A percentile compares a stretch with the other conserved stretches of the same genome.
Conservation (phyloP, 2,797 vertebrate genomes). For the Okamejei kenojei region DNA sequence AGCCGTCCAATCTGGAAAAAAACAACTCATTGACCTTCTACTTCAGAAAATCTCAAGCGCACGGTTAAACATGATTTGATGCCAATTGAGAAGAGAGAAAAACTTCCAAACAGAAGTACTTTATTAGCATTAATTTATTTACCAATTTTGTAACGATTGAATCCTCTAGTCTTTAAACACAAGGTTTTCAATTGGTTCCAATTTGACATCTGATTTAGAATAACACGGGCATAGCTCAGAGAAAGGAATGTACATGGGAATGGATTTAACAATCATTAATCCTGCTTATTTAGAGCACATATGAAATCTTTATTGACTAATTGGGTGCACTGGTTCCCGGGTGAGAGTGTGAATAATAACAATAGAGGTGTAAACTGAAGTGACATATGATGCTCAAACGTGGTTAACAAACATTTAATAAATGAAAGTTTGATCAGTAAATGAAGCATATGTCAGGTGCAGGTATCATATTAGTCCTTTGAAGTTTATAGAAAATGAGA, state of each 20-base stretch:
- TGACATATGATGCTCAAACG: background rate
- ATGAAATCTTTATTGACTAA: background rate
- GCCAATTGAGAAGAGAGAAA: background rate
- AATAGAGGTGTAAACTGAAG: background rate
- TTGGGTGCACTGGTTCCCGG: background rate
- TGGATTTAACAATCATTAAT: constrained; percentile 15
- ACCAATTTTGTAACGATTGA: background rate
- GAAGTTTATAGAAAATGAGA: too few relatives aligned
- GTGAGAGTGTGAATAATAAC: background rate
- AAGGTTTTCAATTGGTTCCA: background rate
- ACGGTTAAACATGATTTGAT: too few relatives aligned
- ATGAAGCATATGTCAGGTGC: too few relatives aligned
- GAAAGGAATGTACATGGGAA: background rate
- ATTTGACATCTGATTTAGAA: background rate
- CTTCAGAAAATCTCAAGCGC: too few relatives aligned
- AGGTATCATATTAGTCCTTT: too few relatives aligned
- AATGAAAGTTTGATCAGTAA: too few relatives aligned
- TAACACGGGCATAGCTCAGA: background rate
- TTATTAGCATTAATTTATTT: background rate
- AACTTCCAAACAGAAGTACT: background rate
- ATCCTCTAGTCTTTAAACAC: background rate
- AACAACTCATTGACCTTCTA: too few relatives aligned
- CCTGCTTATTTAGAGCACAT: background rate
- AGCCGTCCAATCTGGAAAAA: too few relatives aligned
- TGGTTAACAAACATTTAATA: too few relatives aligned